These are phyloP conservation scores for Malaclemys terrapin DNA, from an alignment of 2,113 vertebrate genomes.

Conservation along the genomic window DNA sequence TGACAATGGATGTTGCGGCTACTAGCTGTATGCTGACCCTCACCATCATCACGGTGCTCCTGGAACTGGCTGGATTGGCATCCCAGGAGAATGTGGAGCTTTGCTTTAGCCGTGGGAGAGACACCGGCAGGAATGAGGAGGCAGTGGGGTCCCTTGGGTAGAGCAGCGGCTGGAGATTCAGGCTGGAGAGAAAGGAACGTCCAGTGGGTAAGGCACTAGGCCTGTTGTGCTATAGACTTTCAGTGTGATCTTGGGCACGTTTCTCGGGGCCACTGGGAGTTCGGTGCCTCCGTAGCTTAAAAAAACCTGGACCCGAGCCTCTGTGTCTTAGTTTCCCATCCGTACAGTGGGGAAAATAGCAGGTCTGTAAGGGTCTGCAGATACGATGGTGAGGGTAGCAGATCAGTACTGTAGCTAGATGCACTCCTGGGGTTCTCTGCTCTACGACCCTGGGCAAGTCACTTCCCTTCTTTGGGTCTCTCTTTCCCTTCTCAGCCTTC, in stretches of 20 bases:
- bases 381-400: not conserved
- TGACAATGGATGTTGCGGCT: not conserved
- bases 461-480: not conserved
- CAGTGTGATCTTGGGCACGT: not conserved
- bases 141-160: not conserved
- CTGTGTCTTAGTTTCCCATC: not conserved
- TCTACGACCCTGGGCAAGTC: accelerated
- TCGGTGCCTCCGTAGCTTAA: not conserved
- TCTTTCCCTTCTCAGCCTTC: not conserved
- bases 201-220: not conserved
- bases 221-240: not conserved
- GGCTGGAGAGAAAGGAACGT: not conserved
- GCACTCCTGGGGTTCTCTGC: not conserved
- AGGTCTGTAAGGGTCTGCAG: not conserved
- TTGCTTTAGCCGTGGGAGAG: too few relatives aligned
- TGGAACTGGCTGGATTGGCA: not conserved
- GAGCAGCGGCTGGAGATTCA: too few relatives aligned
- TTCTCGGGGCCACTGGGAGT: not conserved
- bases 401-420: not conserved
- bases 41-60: not conserved
- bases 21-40: not conserved
- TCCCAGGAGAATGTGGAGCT: too few relatives aligned
- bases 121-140: not conserved
- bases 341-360: not conserved
- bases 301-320: not conserved